Evolutionary conservation across 2,113 vertebrate genomes (phyloP).

Genomic region (zebrafish (Danio rerio)): DNA sequence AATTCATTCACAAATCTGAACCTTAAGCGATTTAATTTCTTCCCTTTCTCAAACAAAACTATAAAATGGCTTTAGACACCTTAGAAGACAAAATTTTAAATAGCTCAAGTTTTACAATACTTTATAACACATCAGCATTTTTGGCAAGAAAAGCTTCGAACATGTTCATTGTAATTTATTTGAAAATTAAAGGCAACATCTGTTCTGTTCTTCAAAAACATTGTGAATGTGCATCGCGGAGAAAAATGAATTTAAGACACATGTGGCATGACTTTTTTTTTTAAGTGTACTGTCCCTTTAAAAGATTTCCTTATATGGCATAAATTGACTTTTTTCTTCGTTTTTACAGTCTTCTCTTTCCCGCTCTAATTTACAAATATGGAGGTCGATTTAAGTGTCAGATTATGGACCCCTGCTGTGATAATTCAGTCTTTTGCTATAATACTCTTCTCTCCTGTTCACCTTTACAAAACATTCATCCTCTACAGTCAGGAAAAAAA

Average conservation of each 20-base stretch:
- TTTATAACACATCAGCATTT: too few species aligned
- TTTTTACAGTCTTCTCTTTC: background rate
- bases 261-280: too few species aligned
- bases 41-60: background rate
- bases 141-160: too few species aligned
- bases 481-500: conserved; percentile 25
- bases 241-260: too few species aligned
- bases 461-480: conserved; percentile 37
- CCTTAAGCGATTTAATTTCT: background rate
- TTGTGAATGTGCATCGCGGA: too few species aligned
- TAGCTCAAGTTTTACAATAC: too few species aligned
- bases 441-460: conserved; percentile 8
- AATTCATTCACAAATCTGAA: background rate
- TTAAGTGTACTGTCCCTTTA: background rate
- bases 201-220: too few species aligned
- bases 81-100: background rate
- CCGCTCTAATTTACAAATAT: background rate
- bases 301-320: background rate
- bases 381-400: background rate
- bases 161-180: too few species aligned
- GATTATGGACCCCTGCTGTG: conserved; percentile 29
- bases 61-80: background rate
- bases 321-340: too few species aligned
- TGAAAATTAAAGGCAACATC: too few species aligned
- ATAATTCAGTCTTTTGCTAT: conserved; percentile 25